Conservation (phyloP, 2,113 vertebrate species). For the Cinclus cinclus region DNA sequence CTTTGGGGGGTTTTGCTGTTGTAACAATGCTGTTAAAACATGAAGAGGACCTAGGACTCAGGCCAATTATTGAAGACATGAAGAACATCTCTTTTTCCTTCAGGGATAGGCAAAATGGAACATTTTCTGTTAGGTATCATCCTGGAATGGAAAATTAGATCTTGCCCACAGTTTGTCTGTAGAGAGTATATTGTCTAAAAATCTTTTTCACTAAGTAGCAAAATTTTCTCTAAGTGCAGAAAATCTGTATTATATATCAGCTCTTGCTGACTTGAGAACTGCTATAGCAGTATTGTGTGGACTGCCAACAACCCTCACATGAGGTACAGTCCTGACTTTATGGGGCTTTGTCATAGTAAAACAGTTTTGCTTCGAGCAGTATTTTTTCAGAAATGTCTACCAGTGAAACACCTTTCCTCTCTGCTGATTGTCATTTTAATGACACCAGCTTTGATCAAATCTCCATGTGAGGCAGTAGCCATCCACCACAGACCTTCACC, state of each 20-base stretch:
- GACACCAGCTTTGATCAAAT: not conserved
- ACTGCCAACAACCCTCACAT: not conserved
- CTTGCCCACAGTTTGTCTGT: not conserved
- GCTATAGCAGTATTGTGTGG: not conserved
- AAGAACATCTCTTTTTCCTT: not conserved
- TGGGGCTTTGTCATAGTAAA: not conserved
- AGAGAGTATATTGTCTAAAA: not conserved
- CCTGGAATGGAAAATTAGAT: not conserved
- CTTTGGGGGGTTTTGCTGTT: not conserved
- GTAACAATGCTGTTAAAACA: not conserved
- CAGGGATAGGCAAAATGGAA: not conserved
- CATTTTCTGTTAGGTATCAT: not conserved
- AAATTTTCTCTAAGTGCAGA: fast-evolving
- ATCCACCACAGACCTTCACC: not conserved
- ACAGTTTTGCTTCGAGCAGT: not conserved
- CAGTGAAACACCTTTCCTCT: not conserved
- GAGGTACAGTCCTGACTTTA: not conserved
- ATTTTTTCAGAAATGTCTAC: not conserved
- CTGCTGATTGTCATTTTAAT: not conserved
- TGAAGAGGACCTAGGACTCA: not conserved
- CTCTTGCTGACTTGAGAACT: not conserved
- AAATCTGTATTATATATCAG: not conserved
- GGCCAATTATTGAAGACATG: not conserved
- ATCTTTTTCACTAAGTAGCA: not conserved
- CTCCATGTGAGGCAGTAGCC: not conserved